phyloP scores from a whole-genome alignment of 2,113 vertebrate species.

The Entelurus aequoreus region DNA sequence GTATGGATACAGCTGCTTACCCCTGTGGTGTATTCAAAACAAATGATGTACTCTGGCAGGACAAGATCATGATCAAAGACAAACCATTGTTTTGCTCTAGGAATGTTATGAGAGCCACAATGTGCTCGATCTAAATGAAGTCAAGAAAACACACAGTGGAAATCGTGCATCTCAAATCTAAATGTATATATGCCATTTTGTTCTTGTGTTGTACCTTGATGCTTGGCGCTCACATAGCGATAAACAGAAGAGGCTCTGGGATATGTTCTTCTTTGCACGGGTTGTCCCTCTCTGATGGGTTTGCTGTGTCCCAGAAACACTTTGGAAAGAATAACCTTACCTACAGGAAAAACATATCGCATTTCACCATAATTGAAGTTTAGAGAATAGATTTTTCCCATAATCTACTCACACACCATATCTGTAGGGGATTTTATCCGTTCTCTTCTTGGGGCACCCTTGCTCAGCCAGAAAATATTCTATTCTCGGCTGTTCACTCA shows the following conservation, averaged over 20 bases:
- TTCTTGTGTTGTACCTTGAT: conserved; percentile 24
- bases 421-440: conserved; percentile 62
- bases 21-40: conserved; percentile 76
- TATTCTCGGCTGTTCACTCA: conserved; percentile 71
- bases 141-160: neutral
- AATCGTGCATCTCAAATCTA: too few species aligned
- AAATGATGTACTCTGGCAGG: conserved; percentile 78
- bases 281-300: conserved; percentile 53
- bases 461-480: conserved; percentile 57
- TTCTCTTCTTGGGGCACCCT: conserved; percentile 26
- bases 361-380: conserved; percentile 8
- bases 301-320: conserved; percentile 75
- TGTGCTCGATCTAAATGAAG: conserved; percentile 41
- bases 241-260: conserved; percentile 74
- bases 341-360: conserved; percentile 43
- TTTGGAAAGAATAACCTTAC: conserved; percentile 75
- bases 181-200: neutral
- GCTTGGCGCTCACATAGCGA: conserved; percentile 56
- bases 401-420: conserved; percentile 55
- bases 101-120: conserved; percentile 59
- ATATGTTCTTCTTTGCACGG: conserved; percentile 57
- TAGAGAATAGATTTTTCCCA: neutral
- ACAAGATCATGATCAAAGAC: conserved; percentile 79
- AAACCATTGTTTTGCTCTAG: conserved; percentile 73
- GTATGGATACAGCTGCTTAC: conserved; percentile 41